Percentiles rank a stretch among this genome's conserved stretches.
Conservation (phyloP, 1,140 invertebrate genomes). For the Trypoxylus dichotomus region DNA sequence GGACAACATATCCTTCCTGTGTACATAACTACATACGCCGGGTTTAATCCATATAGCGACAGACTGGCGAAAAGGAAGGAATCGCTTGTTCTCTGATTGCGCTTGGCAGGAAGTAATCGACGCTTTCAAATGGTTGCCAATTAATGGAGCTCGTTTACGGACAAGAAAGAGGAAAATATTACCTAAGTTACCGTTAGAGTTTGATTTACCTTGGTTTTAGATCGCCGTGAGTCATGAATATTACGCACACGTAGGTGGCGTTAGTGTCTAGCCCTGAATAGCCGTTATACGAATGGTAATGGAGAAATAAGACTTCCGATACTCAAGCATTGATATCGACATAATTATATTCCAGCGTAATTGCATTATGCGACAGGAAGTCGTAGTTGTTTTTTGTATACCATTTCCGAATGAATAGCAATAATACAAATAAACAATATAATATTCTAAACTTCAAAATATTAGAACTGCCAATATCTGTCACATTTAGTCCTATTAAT, state of each 20-base stretch:
- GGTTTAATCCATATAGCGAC: neutral
- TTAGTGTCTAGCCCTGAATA: too few species aligned
- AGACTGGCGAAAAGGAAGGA: constrained; percentile 6
- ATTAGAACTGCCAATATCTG: too few species aligned
- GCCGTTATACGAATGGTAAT: too few species aligned
- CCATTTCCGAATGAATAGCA: too few species aligned
- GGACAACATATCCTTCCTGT: constrained; percentile 32
- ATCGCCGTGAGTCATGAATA: neutral
- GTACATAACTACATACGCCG: neutral
- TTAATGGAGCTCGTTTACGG: neutral
- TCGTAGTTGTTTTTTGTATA: too few species aligned
- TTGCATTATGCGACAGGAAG: too few species aligned
- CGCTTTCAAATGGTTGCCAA: neutral
- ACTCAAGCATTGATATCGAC: too few species aligned
- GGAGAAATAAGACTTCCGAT: too few species aligned
- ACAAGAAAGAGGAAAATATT: neutral
- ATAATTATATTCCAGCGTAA: too few species aligned
- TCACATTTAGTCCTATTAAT: too few species aligned
- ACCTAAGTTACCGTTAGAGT: neutral
- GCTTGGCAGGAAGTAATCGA: constrained; percentile 2
- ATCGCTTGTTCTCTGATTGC: neutral
- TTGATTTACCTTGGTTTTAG: neutral
- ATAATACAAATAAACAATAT: too few species aligned
- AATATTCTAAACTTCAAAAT: too few species aligned
- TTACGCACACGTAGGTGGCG: neutral